Percentiles rank a stretch among this genome's conserved stretches.
phyloP scores from a whole-genome alignment of 2,888 invertebrate genomes.

The Octodonta nipae region DNA sequence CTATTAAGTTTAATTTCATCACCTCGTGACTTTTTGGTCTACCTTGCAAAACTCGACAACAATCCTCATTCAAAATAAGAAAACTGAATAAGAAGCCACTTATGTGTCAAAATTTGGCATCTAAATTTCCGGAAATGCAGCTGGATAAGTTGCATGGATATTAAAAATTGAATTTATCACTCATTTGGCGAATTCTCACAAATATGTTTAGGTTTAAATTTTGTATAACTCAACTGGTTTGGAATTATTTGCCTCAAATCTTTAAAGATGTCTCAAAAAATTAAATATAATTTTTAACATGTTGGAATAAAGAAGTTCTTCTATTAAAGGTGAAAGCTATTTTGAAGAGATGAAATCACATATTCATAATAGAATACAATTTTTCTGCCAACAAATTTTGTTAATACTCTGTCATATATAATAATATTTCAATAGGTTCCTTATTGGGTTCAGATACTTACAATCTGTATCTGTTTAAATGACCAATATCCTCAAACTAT shows the following conservation, averaged over 20 bases:
- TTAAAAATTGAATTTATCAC: slow-evolving; percentile 33
- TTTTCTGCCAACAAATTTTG: too few relatives aligned
- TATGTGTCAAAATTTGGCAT: slow-evolving; percentile 31
- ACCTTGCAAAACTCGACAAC: slow-evolving; percentile 36
- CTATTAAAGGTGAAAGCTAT: too few relatives aligned
- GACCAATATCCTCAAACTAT: too few relatives aligned
- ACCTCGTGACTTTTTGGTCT: slow-evolving; percentile 37
- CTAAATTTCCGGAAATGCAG: slow-evolving; percentile 37
- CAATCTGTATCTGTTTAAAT: too few relatives aligned
- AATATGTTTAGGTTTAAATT: slow-evolving; percentile 35
- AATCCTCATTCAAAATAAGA: slow-evolving; percentile 27
- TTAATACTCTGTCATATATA: too few relatives aligned
- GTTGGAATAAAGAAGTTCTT: too few relatives aligned
- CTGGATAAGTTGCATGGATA: slow-evolving; percentile 33
- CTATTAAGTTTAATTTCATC: slow-evolving; percentile 36
- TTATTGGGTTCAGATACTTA: too few relatives aligned
- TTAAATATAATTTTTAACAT: too few relatives aligned
- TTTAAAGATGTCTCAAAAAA: too few relatives aligned
- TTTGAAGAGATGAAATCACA: too few relatives aligned
- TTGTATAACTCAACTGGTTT: slow-evolving; percentile 14
- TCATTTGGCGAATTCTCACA: slow-evolving; percentile 34
- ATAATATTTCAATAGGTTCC: too few relatives aligned
- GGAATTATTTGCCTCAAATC: slow-evolving; percentile 8
- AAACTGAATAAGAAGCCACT: slow-evolving; percentile 26
- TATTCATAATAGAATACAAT: too few relatives aligned